Base-by-base conservation (phyloP, 2,113 vertebrate species). In the Seriola dumerili region DNA sequence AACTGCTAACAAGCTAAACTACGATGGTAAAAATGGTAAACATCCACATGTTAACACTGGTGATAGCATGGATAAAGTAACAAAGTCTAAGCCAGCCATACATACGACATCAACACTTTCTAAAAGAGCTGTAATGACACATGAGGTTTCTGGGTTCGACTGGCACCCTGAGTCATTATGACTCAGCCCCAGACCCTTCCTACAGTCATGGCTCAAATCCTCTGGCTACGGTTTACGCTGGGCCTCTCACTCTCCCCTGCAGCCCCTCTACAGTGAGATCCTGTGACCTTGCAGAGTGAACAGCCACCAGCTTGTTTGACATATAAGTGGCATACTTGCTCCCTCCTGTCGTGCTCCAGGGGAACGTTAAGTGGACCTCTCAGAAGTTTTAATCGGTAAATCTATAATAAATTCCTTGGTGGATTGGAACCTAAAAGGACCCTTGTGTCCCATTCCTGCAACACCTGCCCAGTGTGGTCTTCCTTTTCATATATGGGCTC, bases 341-440 rank as follows among this genome's bases (percentile, higher is more conserved):
- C 85, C 61, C 76, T 76, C 78, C 83, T 55, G 83, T 74, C 57
- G 46, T 63, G 69, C 86, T 72, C 69, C 71, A 58, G 74, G 5
- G 38, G 81, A 87, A 87, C 82, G 63, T 80, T 84, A 92, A 94
- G 91, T 92, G 93, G 84, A 63, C 32, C 74, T 86, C 88, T 93
- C 80, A 79, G 76, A 91, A 77, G 81, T 73, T 86, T 89, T 91
- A 93, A 94, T 94, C 93, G 93, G 76, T 40, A 88, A 81, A 93
- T 94, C 91, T 93, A 44, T 84, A 76, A 9, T 76, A 76, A 86
- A 92, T 92, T 91, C 88, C 92, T 85, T 19, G 59, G 84, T 80
- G 85, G 80, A 92, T 78, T 85, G 83, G 64, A 77, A 32, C 58
- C 84, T 82, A 69, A 88, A 87, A 89, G 82, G 89, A 59, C 66